Evolutionary conservation across 2,888 invertebrate species (phyloP), one percentile per base, ranked within the genome.

Genomic region (Allophyes oxyacanthae): DNA sequence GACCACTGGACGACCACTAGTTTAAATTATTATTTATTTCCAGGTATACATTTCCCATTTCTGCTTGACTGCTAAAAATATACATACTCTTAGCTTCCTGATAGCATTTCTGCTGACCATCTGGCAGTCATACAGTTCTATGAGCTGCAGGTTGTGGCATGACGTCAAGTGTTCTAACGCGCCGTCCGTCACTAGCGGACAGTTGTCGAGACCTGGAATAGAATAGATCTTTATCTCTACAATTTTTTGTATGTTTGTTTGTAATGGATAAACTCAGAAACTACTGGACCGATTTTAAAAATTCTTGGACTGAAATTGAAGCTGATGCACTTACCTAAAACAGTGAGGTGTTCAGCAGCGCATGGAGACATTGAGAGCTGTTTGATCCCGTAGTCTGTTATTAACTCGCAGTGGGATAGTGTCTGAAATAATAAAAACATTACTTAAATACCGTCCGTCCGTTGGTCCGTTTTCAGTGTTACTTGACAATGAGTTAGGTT

Each of bases 71-170:
- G 4, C 4, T 20, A 20, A 20, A 20, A 20, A 20, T n/a, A 4
- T 46, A 89, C 95, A 86, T 91, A 99, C 99, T 95, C 99, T 96
- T 74, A 99, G 96, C 93, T 98, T 96, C 81, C 98, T 96, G 87
- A 99, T 99, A 75, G 99, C 99, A 84, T 98, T 97, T 84, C 99
- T 96, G 45, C 99, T 99, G 82, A 99, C 99, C 82, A 99, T 96
- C 95, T 99, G 99, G 94, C 99, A 99, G 95, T 99, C 99, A 90
- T 99, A 99, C 57, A 99, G 95, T 91, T 99, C 99, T 78, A 99
- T 98, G 67, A 99, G 96, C 93, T 99, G 98, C 81, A 99, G 95
- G 90, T 98, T 98, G 94, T 98, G 98, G 94, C 99, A 99, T 59
- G 98, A 97, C 72, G 96, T 97, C 78, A 99, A 96, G 93, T 99